Percentiles rank a stretch among this genome's conserved stretches.
Conservation (phyloP, 2,888 invertebrate genomes). For the Chrysina gloriosa region DNA sequence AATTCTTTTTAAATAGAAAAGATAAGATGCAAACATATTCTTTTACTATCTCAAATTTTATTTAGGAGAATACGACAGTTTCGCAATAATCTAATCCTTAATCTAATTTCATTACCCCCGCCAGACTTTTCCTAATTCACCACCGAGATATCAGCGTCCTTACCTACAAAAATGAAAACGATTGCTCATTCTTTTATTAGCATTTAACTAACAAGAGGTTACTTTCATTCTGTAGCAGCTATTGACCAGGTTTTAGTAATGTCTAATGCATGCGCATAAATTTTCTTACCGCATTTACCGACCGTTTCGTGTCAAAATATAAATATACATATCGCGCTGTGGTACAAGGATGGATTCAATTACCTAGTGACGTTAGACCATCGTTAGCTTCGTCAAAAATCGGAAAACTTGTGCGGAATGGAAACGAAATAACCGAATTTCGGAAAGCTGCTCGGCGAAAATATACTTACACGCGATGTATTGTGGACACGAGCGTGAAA, state of each 20-base stretch:
- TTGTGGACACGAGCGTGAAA: background rate
- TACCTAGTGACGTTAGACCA: slow-evolving; percentile 20
- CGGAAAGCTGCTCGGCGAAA: slow-evolving; percentile 8
- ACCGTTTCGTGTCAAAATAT: slow-evolving; percentile 34
- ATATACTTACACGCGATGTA: slow-evolving; percentile 6
- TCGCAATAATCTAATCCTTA: background rate
- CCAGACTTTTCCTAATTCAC: slow-evolving; percentile 19
- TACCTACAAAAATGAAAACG: slow-evolving; percentile 16
- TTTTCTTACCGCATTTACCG: slow-evolving; percentile 24
- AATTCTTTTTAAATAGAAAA: no score
- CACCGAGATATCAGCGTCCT: slow-evolving; percentile 17
- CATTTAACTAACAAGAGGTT: background rate
- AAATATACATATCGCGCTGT: slow-evolving; percentile 26
- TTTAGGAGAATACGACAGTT: no score
- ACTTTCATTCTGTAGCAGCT: slow-evolving; percentile 15
- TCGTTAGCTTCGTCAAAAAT: background rate
- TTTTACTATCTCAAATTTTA: no score
- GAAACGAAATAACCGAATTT: slow-evolving; percentile 17
- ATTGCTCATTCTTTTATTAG: background rate
- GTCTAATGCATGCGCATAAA: slow-evolving; percentile 35
- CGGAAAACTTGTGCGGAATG: background rate
- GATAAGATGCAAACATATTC: no score
- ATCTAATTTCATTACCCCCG: slow-evolving; percentile 11
- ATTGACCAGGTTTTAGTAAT: slow-evolving; percentile 30
- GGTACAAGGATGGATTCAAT: slow-evolving; percentile 34